These are phyloP conservation scores for Frankliniella fusca DNA, from an alignment of 2,888 invertebrate genomes.

Conservation along the genomic window DNA sequence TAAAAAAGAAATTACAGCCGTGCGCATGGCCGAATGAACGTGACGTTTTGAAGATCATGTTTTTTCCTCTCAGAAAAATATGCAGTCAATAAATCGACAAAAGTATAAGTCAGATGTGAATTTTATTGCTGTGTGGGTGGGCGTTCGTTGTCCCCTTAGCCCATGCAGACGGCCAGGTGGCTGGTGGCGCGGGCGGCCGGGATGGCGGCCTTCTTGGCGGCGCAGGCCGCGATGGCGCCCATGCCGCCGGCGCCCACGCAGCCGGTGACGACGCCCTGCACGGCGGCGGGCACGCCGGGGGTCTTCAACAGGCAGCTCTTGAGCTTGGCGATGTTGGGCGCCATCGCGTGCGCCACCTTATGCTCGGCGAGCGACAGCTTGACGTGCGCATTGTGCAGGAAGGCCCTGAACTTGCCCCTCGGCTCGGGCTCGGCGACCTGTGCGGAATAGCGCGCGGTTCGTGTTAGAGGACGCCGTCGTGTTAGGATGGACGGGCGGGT, in stretches of 20 bases:
- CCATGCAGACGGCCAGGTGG: constrained; percentile 1
- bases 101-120: too few relatives aligned
- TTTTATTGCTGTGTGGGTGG: too few relatives aligned
- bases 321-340: neutral
- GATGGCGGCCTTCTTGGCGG: neutral
- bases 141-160: neutral
- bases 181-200: neutral
- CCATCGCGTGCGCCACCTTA: neutral
- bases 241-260: neutral
- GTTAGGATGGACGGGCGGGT: too few relatives aligned
- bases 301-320: neutral
- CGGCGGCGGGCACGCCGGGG: neutral
- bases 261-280: neutral
- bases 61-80: too few relatives aligned
- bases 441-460: neutral
- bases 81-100: too few relatives aligned
- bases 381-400: neutral
- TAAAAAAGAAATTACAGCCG: too few relatives aligned
- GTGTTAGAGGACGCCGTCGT: neutral
- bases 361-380: neutral
- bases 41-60: too few relatives aligned
- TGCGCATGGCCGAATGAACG: too few relatives aligned
- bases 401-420: neutral
- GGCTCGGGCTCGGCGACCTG: neutral
- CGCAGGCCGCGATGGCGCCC: neutral